A percentile compares a stretch with the other conserved stretches of the same genome.
These are phyloP conservation scores for Aricia agestis DNA, from an alignment of 1,140 invertebrate species.

Conservation along the genomic window DNA sequence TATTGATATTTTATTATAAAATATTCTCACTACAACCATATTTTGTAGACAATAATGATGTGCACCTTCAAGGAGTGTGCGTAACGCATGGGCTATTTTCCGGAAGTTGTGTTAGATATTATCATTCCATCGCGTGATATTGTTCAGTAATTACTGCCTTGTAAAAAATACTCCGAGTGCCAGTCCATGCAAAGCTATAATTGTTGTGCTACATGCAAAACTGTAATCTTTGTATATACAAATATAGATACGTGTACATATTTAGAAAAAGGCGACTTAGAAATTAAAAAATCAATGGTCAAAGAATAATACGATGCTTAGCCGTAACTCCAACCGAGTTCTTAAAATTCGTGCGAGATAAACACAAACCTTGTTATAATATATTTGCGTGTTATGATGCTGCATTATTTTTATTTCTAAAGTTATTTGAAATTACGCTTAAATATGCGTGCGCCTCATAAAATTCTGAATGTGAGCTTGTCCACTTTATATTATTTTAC, in stretches of 20 bases:
- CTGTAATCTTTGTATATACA: constrained; percentile 19
- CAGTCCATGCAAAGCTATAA: constrained; percentile 15
- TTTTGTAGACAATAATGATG: neutral
- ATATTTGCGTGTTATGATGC: no score
- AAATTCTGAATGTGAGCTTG: no score
- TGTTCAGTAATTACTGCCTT: constrained; percentile 23
- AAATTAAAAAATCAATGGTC: neutral
- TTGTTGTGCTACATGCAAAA: constrained; percentile 22
- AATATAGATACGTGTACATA: neutral
- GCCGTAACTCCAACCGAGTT: no score
- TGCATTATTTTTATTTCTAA: no score
- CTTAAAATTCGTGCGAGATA: no score
- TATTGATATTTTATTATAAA: no score
- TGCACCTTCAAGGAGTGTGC: neutral
- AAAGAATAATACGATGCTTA: neutral
- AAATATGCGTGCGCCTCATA: no score
- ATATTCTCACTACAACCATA: no score
- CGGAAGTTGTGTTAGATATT: neutral
- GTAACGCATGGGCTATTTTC: neutral
- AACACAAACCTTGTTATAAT: no score
- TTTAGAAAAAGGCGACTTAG: neutral
- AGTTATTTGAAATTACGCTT: no score
- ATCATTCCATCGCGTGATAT: constrained; percentile 22
- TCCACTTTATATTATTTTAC: no score
- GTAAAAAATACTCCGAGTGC: constrained; percentile 18